These are phyloP conservation scores for Palythoa grandis DNA, from an alignment of 92 coral and sea anemone species.

Conservation along the genomic window DNA sequence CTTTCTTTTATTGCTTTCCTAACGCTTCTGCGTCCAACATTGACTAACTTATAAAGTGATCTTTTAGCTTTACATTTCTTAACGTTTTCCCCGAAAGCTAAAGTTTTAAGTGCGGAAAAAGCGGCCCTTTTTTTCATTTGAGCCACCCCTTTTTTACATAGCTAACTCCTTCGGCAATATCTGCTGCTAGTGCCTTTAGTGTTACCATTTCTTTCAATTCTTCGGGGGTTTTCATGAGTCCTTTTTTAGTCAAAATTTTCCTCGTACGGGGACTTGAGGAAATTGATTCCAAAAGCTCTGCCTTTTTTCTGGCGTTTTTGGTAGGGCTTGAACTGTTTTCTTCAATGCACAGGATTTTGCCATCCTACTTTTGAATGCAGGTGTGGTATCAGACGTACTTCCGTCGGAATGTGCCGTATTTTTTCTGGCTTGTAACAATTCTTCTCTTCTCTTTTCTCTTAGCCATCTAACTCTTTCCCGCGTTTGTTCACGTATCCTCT, in stretches of 20 bases:
- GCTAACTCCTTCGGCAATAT: slow-evolving; percentile 32
- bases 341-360: slow-evolving; percentile 23
- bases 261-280: slow-evolving; percentile 41
- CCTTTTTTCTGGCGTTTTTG: slow-evolving; percentile 21
- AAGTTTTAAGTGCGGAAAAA: slow-evolving; percentile 36
- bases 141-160: slow-evolving; percentile 42
- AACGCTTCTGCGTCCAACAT: slow-evolving; percentile 2
- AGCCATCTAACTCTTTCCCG: slow-evolving; percentile 38
- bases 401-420: slow-evolving; percentile 28
- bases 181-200: slow-evolving; percentile 41
- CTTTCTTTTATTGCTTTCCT: slow-evolving; percentile 23
- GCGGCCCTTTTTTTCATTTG: slow-evolving; percentile 50
- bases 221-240: slow-evolving; percentile 33
- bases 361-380: slow-evolving; percentile 33
- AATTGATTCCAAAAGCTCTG: slow-evolving; percentile 13
- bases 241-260: slow-evolving; percentile 31
- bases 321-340: slow-evolving; percentile 21
- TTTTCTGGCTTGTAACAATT: slow-evolving; percentile 11
- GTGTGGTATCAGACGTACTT: slow-evolving; percentile 43
- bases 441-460: slow-evolving; percentile 38
- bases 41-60: slow-evolving; percentile 12
- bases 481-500: slow-evolving; percentile 28
- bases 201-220: slow-evolving; percentile 40
- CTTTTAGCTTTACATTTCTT: slow-evolving; percentile 5
- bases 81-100: slow-evolving; percentile 42